Evolutionary conservation across 2,888 invertebrate genomes (phyloP), one percentile per base, ranked within the genome.

Genomic region (Furcula furcula): DNA sequence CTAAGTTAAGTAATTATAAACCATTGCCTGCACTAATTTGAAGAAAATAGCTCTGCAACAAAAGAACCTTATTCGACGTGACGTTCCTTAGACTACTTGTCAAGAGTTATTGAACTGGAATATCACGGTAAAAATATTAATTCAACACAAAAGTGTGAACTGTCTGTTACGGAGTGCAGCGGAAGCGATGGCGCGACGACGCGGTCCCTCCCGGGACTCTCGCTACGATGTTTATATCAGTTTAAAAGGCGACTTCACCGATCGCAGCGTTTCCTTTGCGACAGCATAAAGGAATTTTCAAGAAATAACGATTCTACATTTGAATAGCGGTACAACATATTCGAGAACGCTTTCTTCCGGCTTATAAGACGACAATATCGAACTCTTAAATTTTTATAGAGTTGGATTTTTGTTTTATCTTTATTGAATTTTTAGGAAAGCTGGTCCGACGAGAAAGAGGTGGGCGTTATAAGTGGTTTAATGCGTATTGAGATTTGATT

Each of bases 201-300:
- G 64, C 54, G 51, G 55, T 40, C 49, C 48, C 62, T 49, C 55
- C 46, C 49, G 63, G 60, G 55, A 46, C 46, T 44, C 55, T 36
- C 38, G 31, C 40, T 26, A 15, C 58, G 60, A 69, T 74, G 73
- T 75, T 80, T 78, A 71, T 83, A 85, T 86, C 81, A 74, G 76
- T 80, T 65, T 75, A 72, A 73, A 67, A 73, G 65, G 57, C 66
- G 69, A 77, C 72, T 80, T 68, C 79, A 67, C 69, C 66, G 77
- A 77, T 77, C 75, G 62, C 55, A 65, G 58, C 65, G 52, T 67
- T 76, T 79, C 68, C 74, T 76, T 67, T 65, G 51, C 55, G 49
- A 65, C 49, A 31, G 51, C 47, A 67, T 74, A 75, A 76, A 80
- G 65, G 70, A 73, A 75, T 79, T 81, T 71, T 56, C 53, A 49